phyloP scores from a whole-genome alignment of 2,888 invertebrate genomes.

The Fragum whitleyi region DNA sequence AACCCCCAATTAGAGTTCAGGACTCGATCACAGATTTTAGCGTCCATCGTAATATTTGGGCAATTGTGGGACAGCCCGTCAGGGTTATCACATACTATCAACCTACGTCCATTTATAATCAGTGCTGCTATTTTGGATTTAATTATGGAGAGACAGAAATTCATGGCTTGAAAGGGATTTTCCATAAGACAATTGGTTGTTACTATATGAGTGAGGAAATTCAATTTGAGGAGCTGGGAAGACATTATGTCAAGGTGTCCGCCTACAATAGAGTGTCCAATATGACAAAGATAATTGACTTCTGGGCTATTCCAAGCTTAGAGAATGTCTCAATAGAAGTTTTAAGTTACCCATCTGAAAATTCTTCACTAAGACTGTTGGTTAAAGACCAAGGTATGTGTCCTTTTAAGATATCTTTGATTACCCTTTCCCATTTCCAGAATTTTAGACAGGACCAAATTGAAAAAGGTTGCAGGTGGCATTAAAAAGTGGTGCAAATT shows the following conservation, averaged over 20 bases:
- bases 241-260: slow-evolving; percentile 69
- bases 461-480: too few relatives aligned
- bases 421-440: too few relatives aligned
- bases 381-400: slow-evolving; percentile 55
- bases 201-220: slow-evolving; percentile 1
- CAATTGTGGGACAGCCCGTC: slow-evolving; percentile 44
- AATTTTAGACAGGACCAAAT: too few relatives aligned
- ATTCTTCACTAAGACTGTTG: slow-evolving; percentile 42
- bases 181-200: neutral
- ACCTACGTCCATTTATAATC: slow-evolving; percentile 18
- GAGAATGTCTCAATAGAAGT: slow-evolving; percentile 39
- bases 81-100: slow-evolving; percentile 34
- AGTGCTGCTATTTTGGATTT: slow-evolving; percentile 44
- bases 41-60: slow-evolving; percentile 30
- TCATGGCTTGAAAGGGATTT: slow-evolving; percentile 6
- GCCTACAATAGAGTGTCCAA: slow-evolving; percentile 76
- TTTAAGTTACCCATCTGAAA: slow-evolving; percentile 20
- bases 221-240: slow-evolving; percentile 50
- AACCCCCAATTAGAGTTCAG: slow-evolving; percentile 41
- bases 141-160: slow-evolving; percentile 49
- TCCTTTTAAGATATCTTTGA: too few relatives aligned
- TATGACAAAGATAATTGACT: slow-evolving; percentile 54
- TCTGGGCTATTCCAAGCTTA: slow-evolving; percentile 62
- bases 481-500: too few relatives aligned
- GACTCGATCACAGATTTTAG: slow-evolving; percentile 47